These are phyloP conservation scores for Meiosimyza decipiens DNA, from an alignment of 2,888 invertebrate genomes.

Conservation along the genomic window DNA sequence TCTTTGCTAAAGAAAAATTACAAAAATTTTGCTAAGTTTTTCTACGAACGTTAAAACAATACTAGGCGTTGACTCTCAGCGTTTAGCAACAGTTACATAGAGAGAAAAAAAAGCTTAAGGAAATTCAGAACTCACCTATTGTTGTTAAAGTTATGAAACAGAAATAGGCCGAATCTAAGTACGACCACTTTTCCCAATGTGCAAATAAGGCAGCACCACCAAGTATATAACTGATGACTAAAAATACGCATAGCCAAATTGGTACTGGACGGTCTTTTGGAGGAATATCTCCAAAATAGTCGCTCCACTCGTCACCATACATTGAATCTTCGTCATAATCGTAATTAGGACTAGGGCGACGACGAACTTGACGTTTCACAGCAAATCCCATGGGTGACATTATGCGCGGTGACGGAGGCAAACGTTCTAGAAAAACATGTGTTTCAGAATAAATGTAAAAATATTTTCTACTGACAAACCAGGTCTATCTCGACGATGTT, in stretches of 20 bases:
- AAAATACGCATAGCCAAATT: constrained; percentile 88
- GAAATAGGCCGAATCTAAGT: constrained; percentile 90
- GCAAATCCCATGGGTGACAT: constrained; percentile 78
- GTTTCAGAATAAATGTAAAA: background rate
- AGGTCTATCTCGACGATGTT: constrained; percentile 46
- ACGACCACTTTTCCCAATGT: constrained; percentile 87
- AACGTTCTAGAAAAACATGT: constrained; percentile 40
- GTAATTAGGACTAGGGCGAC: constrained; percentile 62
- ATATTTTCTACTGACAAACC: constrained; percentile 32
- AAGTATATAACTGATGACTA: constrained; percentile 89
- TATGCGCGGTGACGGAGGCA: constrained; percentile 72
- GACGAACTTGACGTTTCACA: constrained; percentile 71
- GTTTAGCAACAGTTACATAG: too few species aligned
- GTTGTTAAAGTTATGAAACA: constrained; percentile 94
- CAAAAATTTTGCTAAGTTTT: too few species aligned
- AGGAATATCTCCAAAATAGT: constrained; percentile 65
- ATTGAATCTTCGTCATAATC: constrained; percentile 74
- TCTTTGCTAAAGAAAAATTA: too few species aligned
- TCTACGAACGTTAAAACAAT: too few species aligned
- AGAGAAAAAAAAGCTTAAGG: too few species aligned
- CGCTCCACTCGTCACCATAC: constrained; percentile 70
- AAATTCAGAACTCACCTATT: constrained; percentile 70
- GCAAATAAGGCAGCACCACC: constrained; percentile 89
- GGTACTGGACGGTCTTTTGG: constrained; percentile 77
- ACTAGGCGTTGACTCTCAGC: too few species aligned